Conservation (phyloP, 2,797 vertebrate species). For the Schizothorax lantsangensis region DNA sequence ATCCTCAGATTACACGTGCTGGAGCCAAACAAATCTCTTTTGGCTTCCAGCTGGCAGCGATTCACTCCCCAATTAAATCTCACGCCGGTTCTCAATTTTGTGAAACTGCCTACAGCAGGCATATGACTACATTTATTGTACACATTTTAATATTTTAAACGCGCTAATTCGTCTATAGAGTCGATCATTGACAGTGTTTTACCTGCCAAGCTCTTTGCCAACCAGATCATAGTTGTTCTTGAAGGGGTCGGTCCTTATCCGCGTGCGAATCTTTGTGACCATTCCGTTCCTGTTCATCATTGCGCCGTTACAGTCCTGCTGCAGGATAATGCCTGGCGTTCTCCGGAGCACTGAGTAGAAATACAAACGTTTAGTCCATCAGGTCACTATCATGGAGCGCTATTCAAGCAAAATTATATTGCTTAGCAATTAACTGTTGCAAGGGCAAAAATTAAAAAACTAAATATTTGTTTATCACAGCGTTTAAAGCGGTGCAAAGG, state of each 20-base stretch:
- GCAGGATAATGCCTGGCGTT: background rate
- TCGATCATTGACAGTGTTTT: constrained; percentile 40
- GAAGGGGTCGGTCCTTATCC: constrained; percentile 79
- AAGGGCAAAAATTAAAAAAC: background rate
- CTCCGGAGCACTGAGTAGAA: background rate
- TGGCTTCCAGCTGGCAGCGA: constrained; percentile 36
- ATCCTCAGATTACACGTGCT: constrained; percentile 4
- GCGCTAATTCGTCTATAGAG: background rate
- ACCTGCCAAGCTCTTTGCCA: constrained; percentile 82
- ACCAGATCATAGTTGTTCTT: constrained; percentile 76
- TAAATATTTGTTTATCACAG: background rate
- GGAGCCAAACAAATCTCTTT: constrained; percentile 22
- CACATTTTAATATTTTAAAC: background rate
- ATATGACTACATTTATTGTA: background rate
- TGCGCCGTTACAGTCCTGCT: constrained; percentile 62
- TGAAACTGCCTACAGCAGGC: background rate
- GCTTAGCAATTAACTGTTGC: constrained; percentile 5
- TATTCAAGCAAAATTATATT: background rate
- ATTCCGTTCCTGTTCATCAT: constrained; percentile 81
- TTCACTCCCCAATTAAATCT: constrained; percentile 29
- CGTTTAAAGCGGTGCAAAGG: background rate
- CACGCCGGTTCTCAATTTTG: constrained; percentile 20
- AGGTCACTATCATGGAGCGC: background rate
- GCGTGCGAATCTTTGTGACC: constrained; percentile 77
- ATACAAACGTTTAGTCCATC: constrained; percentile 47